Conservation (phyloP, 2,113 vertebrate genomes). For the Urocitellus parryii region DNA sequence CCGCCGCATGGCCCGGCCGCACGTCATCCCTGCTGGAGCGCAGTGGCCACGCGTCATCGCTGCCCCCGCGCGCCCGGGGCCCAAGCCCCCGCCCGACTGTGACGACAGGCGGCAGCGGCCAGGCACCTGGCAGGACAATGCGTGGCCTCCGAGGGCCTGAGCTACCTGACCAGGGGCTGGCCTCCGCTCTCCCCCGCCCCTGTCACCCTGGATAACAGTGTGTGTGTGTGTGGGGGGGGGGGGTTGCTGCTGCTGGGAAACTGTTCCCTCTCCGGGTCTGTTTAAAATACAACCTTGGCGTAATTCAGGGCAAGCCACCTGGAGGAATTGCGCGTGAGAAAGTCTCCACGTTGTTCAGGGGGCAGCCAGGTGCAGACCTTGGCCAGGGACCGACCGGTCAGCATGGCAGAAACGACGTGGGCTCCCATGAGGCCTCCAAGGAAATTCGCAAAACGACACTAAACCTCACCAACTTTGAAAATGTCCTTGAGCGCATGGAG, state of each 20-base stretch:
- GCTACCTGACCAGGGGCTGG: background rate
- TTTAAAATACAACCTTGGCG: slow-evolving; percentile 67
- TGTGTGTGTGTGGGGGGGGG: too few relatives aligned
- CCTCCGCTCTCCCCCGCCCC: background rate
- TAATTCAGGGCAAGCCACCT: slow-evolving; percentile 61
- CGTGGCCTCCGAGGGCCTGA: background rate
- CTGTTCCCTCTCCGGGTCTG: slow-evolving; percentile 3
- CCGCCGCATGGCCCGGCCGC: background rate
- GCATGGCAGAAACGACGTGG: background rate
- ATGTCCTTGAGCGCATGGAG: background rate
- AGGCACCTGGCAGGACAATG: background rate
- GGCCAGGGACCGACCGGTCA: too few relatives aligned
- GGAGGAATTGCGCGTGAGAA: slow-evolving; percentile 2
- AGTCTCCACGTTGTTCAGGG: rapidly evolving
- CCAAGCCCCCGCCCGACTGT: background rate
- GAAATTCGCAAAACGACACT: rapidly evolving
- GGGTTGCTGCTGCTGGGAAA: background rate
- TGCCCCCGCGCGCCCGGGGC: background rate
- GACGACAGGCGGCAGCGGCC: background rate
- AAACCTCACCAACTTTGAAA: background rate
- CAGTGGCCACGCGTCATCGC: background rate
- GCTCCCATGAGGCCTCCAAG: background rate
- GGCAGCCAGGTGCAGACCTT: too few relatives aligned
- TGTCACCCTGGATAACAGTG: background rate
- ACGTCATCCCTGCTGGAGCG: background rate